These are phyloP conservation scores for Scaeva pyrastri DNA, from an alignment of 2,888 invertebrate genomes.

Conservation along the genomic window DNA sequence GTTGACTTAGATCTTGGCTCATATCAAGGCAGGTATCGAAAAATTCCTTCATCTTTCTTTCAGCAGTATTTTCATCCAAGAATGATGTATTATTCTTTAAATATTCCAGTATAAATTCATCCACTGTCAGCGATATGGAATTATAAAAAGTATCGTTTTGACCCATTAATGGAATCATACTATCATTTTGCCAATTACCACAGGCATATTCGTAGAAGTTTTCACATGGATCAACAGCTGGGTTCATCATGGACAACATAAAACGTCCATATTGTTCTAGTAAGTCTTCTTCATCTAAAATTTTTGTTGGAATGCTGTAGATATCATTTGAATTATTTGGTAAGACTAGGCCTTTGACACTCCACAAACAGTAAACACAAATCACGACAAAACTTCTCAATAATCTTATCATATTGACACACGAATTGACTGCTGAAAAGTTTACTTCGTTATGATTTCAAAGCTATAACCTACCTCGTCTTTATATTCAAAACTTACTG, in stretches of 20 bases:
- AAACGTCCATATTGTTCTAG: slow-evolving; percentile 79
- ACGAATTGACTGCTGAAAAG: no score
- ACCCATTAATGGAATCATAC: no score
- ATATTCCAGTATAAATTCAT: slow-evolving; percentile 77
- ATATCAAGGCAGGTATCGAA: slow-evolving; percentile 78
- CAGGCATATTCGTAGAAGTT: slow-evolving; percentile 81
- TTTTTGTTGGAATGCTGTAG: slow-evolving; percentile 77
- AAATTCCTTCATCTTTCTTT: slow-evolving; percentile 79
- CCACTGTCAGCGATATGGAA: slow-evolving; percentile 79
- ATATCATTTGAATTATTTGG: slow-evolving; percentile 25
- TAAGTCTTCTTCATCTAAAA: slow-evolving; percentile 79
- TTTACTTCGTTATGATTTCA: no score
- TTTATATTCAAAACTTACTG: no score
- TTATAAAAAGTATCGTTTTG: slow-evolving; percentile 79
- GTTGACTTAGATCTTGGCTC: slow-evolving; percentile 77
- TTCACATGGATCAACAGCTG: slow-evolving; percentile 80
- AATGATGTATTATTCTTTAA: slow-evolving; percentile 78
- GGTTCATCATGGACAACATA: slow-evolving; percentile 80
- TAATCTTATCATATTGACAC: slow-evolving; percentile 12
- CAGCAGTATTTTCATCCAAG: slow-evolving; percentile 75
- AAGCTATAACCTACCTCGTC: no score
- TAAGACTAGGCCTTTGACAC: slow-evolving; percentile 19
- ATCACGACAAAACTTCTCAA: slow-evolving; percentile 16
- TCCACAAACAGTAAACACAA: background rate
- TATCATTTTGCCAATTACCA: slow-evolving; percentile 79